A percentile compares a stretch with the other conserved stretches of the same genome.
Conservation (phyloP, 2,113 vertebrate species). For the Callionymus lyra region DNA sequence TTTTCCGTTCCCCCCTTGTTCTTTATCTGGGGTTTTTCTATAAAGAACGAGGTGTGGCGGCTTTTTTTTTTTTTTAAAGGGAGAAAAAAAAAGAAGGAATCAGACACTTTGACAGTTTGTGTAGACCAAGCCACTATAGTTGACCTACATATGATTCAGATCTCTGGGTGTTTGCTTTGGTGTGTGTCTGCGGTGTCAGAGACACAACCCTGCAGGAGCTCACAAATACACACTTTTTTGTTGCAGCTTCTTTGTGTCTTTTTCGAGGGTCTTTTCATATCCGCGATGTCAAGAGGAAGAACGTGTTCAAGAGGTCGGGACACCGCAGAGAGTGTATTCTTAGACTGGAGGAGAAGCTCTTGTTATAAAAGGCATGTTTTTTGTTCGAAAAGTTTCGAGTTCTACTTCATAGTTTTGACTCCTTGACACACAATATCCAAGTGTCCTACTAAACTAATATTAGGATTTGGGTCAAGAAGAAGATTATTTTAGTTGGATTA, state of each 20-base stretch:
- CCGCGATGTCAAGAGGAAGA: slow-evolving; percentile 20
- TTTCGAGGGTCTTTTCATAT: slow-evolving; percentile 13
- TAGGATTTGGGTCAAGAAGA: no score
- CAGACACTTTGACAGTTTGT: slow-evolving; percentile 24
- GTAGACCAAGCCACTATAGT: slow-evolving; percentile 20
- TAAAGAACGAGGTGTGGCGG: slow-evolving; percentile 31
- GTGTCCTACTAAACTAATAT: no score
- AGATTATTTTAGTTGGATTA: no score
- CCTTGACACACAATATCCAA: no score
- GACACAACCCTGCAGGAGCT: slow-evolving; percentile 8
- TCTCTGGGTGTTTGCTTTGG: slow-evolving; percentile 48
- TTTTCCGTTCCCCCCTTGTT: no score
- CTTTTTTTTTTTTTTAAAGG: slow-evolving; percentile 22
- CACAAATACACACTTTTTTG: slow-evolving; percentile 7
- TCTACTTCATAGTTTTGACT: no score
- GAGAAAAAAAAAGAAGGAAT: slow-evolving; percentile 9
- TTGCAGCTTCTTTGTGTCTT: slow-evolving; percentile 13
- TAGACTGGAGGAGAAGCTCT: no score
- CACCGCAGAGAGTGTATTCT: background rate
- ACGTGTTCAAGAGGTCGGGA: no score
- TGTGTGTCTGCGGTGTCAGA: slow-evolving; percentile 25
- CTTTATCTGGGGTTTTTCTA: background rate
- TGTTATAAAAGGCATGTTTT: no score
- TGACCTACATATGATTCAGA: slow-evolving; percentile 52
- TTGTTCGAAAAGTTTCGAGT: no score